These are phyloP conservation scores for Ferrisia virgata DNA, from an alignment of 2,888 invertebrate genomes.

Conservation along the genomic window DNA sequence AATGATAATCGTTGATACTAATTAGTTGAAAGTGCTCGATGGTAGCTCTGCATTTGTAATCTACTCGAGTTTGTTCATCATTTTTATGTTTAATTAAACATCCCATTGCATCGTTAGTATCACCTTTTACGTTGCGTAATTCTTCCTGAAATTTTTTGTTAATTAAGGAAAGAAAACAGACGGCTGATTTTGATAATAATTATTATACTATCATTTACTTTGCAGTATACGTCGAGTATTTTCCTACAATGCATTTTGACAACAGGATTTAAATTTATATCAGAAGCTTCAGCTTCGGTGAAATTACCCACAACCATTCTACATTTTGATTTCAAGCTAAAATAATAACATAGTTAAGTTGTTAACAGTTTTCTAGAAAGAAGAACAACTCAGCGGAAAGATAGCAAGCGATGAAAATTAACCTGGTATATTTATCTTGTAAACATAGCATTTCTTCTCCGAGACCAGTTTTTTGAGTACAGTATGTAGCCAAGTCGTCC, in stretches of 20 bases:
- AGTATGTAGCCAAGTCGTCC: slow-evolving; percentile 76
- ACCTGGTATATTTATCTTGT: slow-evolving; percentile 73
- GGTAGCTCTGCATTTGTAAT: slow-evolving; percentile 82
- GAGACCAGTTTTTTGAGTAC: slow-evolving; percentile 78
- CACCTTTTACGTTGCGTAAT: slow-evolving; percentile 55
- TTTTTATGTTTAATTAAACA: slow-evolving; percentile 91
- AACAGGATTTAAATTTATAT: slow-evolving; percentile 84
- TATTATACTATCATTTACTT: slow-evolving; percentile 53
- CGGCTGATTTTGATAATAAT: too few relatives aligned
- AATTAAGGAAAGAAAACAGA: neutral
- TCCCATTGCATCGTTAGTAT: slow-evolving; percentile 75
- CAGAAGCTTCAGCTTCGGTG: slow-evolving; percentile 85
- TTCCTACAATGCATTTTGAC: slow-evolving; percentile 77
- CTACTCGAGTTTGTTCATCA: slow-evolving; percentile 72
- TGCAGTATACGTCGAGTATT: slow-evolving; percentile 75
- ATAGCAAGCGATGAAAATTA: slow-evolving; percentile 34
- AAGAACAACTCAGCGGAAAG: neutral
- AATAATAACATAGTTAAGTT: neutral
- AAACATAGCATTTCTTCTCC: slow-evolving; percentile 91
- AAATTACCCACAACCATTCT: slow-evolving; percentile 74
- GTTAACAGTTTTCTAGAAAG: neutral
- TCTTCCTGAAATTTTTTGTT: slow-evolving; percentile 39
- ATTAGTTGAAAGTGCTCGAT: slow-evolving; percentile 97
- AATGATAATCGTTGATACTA: slow-evolving; percentile 87
- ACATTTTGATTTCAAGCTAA: slow-evolving; percentile 61